Evolutionary conservation across 2,797 vertebrate genomes (phyloP), one percentile per base, ranked within the genome.

Genomic region (Melopsittacus undulatus): DNA sequence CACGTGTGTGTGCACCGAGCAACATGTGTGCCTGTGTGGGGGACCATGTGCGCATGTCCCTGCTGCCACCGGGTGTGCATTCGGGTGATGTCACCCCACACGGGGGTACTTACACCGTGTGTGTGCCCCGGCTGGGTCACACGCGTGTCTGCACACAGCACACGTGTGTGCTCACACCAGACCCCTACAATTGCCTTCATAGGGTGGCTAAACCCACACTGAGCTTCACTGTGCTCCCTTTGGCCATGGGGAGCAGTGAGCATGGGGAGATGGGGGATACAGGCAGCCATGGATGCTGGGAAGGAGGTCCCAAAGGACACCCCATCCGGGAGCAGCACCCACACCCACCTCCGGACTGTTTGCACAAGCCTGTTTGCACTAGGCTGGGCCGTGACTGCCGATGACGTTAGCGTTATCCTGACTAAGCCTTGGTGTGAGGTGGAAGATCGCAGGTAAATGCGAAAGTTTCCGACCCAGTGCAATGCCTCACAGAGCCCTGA

Each of bases 141-240:
- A 1, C 20, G 3, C 2, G 1, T 49, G 69, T 29, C n/a, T 59
- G 38, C 74, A 42, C 5, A 4, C 86, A 42, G 14, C 36, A 42
- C 1, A 1, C 0, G 1, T 23, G 20, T 8, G 61, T 0, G 0
- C 34, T 34, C n/a, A 2, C 79, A 19, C 34, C 4, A 0, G 24
- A 30, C 2, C n/a, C 29, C 4, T 7, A 57, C 69, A 10, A n/a
- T 38, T 61, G 66, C 46, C 49, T 40, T 32, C 26, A 15, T 0
- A 0, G 34, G 10, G 19, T 5, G 18, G 18, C 72, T 3, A 1
- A 46, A 24, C 23, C 48, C 4, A 0, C 27, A 5, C 36, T 1
- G 2, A 64, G 38, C 40, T 16, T 64, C 8, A 0, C 3, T 0
- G 2, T 52, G 29, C 52, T 49, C 19, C 26, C 6, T 7, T 3